Conservation (phyloP, 2,113 vertebrate species). For the Thymallus thymallus region DNA sequence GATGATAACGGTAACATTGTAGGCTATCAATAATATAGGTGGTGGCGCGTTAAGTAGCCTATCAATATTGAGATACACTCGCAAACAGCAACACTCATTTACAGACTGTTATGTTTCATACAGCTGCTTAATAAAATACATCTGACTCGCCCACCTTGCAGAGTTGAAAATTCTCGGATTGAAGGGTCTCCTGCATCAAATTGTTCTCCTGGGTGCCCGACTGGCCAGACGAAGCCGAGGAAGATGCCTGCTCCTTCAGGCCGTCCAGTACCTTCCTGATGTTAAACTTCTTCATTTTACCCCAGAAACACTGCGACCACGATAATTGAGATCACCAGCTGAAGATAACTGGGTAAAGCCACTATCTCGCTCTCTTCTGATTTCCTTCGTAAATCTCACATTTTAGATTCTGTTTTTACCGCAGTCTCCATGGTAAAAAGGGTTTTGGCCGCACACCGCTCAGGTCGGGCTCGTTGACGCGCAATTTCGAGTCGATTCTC, state of each 20-base stretch:
- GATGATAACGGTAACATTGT: background rate
- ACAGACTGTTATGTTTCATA: background rate
- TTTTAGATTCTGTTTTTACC: conserved; percentile 60
- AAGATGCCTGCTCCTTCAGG: conserved; percentile 85
- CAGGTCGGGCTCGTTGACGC: conserved; percentile 38
- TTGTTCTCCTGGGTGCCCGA: conserved; percentile 87
- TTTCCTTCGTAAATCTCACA: conserved; percentile 65
- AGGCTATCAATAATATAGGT: background rate
- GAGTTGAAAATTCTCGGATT: conserved; percentile 98
- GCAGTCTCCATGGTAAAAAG: conserved; percentile 51
- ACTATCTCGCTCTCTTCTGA: conserved; percentile 51
- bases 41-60: background rate
- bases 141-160: conserved; percentile 87
- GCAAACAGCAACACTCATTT: background rate
- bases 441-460: conserved; percentile 38
- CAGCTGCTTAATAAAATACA: conserved; percentile 24
- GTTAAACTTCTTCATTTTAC: conserved; percentile 98
- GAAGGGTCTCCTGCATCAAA: conserved; percentile 90
- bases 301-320: conserved; percentile 41
- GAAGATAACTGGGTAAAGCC: conserved; percentile 52
- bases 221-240: conserved; percentile 80
- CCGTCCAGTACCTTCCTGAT: conserved; percentile 99
- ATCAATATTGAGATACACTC: background rate
- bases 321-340: conserved; percentile 62
- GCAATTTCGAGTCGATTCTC: conserved; percentile 11